Evolutionary conservation across 1,140 invertebrate species (phyloP), one percentile per base, ranked within the genome.

Genomic region (Teleopsis dalmanni): DNA sequence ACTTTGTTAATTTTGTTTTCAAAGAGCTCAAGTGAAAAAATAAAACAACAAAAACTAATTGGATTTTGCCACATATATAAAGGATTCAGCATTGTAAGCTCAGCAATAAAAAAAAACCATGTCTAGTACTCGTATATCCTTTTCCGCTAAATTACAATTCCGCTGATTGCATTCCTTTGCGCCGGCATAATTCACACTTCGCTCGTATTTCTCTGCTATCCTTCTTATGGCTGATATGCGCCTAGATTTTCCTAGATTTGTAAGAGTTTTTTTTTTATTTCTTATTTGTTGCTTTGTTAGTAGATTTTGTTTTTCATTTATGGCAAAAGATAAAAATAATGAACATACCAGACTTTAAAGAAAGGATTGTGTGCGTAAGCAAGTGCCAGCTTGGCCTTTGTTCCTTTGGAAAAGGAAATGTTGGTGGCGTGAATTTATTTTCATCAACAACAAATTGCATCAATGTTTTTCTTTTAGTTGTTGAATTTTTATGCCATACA

Each of bases 361-460:
- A 18, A 51, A 29, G 13, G 3, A 5, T 13, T 38, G n/a, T 38
- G n/a, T 8, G 5, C 19, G 19, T 38, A 38, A 6, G 23, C n/a
- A 19, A 11, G 23, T 48, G 16, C 8, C 9, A 25, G 27, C 22
- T 13, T 48, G 3, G 10, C 25, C 27, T 37, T 47, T 25, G 22
- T 42, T 42, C 11, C 14, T 29, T 48, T 14, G 18, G 8, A 6
- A 10, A 10, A 21, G 3, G 18, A 14, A 34, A 21, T 45, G 33
- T 33, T 46, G 44, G 14, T 47, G 23, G 16, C 8, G 25, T 19
- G 9, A 45, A 51, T 51, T 51, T 51, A 51, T 51, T 51, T 51
- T 51, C 49, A 51, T 51, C 49, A 46, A 25, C 49, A 51, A 38
- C 36, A 51, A 51, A 51, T 51, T 51, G 37, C 49, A 51, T 37